A percentile compares a stretch with the other conserved stretches of the same genome.
Evolutionary conservation across 2,797 vertebrate genomes (phyloP).

Genomic region (Leptodactylus fallax): DNA sequence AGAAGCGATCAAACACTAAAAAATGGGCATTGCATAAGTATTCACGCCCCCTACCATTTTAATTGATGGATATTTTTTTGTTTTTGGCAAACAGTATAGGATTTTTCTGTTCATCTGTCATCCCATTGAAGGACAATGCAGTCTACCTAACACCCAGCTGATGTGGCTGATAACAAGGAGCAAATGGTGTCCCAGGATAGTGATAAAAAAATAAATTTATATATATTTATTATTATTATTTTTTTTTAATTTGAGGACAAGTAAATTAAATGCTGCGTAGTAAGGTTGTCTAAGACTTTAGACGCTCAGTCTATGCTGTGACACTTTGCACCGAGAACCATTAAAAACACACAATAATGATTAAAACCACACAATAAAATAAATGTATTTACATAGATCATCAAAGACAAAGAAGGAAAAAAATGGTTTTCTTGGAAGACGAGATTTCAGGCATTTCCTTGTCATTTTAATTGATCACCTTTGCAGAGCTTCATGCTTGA

Average conservation of each 20-base stretch:
- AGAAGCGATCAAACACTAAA: background rate
- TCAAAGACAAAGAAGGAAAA: slow-evolving; percentile 4
- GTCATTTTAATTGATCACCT: slow-evolving; percentile 52
- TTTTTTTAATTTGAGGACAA: too few relatives aligned
- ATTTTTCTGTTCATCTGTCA: background rate
- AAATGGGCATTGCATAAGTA: too few relatives aligned
- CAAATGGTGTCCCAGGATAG: too few relatives aligned
- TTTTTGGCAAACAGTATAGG: too few relatives aligned
- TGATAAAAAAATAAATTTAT: background rate
- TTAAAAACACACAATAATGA: too few relatives aligned
- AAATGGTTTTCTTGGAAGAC: background rate
- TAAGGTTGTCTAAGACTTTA: too few relatives aligned
- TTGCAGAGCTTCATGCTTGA: background rate
- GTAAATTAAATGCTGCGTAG: too few relatives aligned
- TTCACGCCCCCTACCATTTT: too few relatives aligned
- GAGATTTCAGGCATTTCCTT: slow-evolving; percentile 39
- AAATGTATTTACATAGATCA: background rate
- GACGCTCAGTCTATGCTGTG: background rate
- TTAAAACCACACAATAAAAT: background rate
- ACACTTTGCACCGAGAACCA: background rate
- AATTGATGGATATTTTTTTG: too few relatives aligned
- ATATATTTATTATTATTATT: too few relatives aligned
- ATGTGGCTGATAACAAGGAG: background rate
- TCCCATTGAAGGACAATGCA: background rate
- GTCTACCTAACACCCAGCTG: too few relatives aligned